phyloP scores from a whole-genome alignment of 2,888 invertebrate species.

The Ophioninae sp. region DNA sequence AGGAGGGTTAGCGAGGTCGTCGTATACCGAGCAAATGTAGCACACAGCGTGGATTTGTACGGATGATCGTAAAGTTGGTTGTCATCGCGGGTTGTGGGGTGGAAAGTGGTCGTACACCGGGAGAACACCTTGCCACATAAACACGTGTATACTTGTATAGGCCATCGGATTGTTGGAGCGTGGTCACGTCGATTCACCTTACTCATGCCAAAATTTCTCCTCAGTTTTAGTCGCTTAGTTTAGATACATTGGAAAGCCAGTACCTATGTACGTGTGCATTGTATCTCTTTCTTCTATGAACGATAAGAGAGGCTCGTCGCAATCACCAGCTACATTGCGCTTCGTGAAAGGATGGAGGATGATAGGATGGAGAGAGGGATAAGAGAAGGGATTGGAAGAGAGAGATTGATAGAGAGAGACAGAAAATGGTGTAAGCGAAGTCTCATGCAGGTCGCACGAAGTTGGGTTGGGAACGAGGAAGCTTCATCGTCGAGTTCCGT shows the following conservation, averaged over 20 bases:
- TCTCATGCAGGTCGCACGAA: constrained; percentile 34
- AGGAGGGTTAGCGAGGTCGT: background rate
- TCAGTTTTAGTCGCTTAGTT: background rate
- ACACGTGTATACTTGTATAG: background rate
- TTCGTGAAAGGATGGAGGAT: constrained; percentile 35
- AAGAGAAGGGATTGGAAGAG: background rate
- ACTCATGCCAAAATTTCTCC: constrained; percentile 18
- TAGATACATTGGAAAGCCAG: constrained; percentile 38
- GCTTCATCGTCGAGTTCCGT: constrained; percentile 49
- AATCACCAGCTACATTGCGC: constrained; percentile 45
- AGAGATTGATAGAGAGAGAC: background rate
- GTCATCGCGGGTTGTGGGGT: constrained; percentile 51
- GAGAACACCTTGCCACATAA: background rate
- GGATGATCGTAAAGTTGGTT: constrained; percentile 63
- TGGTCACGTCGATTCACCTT: constrained; percentile 18
- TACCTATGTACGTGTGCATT: background rate
- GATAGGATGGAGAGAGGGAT: background rate
- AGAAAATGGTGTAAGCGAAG: background rate
- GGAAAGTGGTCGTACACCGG: constrained; percentile 34
- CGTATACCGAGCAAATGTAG: constrained; percentile 31
- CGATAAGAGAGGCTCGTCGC: constrained; percentile 34
- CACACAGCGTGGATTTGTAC: constrained; percentile 58
- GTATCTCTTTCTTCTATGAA: constrained; percentile 52
- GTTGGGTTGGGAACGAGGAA: constrained; percentile 32
- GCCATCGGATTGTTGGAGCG: background rate